phyloP scores from a whole-genome alignment of 2,113 vertebrate species.

The Percopsis transmontana region DNA sequence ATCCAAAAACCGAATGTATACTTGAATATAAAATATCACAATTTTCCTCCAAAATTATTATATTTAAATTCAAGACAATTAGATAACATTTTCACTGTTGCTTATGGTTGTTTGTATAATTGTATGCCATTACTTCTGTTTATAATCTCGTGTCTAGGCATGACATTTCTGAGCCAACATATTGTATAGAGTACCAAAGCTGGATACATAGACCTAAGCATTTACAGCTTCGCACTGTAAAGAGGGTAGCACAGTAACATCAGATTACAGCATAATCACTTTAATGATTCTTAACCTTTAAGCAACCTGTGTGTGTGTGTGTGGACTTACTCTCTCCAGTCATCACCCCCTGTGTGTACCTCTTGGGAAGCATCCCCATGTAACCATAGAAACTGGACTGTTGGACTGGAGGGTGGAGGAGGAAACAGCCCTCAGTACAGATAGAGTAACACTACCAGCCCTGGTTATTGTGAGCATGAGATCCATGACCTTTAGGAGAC shows the following conservation, averaged over 20 bases:
- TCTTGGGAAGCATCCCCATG: conserved; percentile 97
- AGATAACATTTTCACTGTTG: too few species aligned
- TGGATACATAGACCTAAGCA: background rate
- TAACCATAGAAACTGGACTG: conserved; percentile 99
- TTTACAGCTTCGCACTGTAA: too few species aligned
- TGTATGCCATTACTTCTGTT: background rate
- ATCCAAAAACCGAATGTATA: too few species aligned
- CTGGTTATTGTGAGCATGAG: conserved; percentile 21
- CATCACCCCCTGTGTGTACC: conserved; percentile 99
- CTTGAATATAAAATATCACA: too few species aligned
- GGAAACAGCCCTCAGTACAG: conserved; percentile 30
- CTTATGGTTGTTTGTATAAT: background rate
- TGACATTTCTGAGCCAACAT: background rate
- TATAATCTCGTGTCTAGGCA: background rate
- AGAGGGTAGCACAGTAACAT: too few species aligned
- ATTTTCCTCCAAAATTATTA: too few species aligned
- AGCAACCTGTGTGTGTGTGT: background rate
- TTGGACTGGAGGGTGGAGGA: conserved; percentile 85
- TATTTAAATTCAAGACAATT: too few species aligned
- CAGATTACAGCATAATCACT: background rate
- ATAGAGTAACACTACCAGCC: conserved; percentile 26
- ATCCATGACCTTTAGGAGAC: conserved; percentile 8
- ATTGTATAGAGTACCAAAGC: background rate
- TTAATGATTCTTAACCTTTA: background rate
- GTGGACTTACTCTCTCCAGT: conserved; percentile 95